Percentiles rank a stretch among this genome's conserved stretches.
Evolutionary conservation across 2,797 vertebrate genomes (phyloP).

Genomic region (Threskiornis aethiopicus): DNA sequence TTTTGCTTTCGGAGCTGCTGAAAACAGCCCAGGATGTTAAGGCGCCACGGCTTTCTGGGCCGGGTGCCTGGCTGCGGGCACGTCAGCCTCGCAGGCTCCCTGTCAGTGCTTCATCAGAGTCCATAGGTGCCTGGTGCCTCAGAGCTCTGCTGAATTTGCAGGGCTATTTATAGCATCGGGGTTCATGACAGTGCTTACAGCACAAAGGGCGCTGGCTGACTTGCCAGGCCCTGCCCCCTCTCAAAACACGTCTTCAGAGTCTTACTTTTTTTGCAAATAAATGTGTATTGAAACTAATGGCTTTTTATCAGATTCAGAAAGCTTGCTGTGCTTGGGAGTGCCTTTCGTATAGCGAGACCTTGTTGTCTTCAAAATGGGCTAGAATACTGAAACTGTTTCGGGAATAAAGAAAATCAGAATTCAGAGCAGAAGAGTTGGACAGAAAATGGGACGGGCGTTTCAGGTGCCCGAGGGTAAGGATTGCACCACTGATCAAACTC

Average conservation of each 20-base stretch:
- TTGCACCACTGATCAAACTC: background rate
- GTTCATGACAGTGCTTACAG: background rate
- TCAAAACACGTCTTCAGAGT: background rate
- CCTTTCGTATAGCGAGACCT: background rate
- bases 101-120: rapidly evolving
- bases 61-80: background rate
- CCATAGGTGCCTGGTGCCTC: background rate
- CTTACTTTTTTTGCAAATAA: background rate
- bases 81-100: rapidly evolving
- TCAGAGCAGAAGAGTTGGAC: background rate
- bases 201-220: background rate
- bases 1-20: background rate
- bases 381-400: background rate
- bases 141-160: background rate
- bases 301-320: background rate
- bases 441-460: rapidly evolving
- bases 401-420: background rate
- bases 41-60: background rate
- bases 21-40: background rate
- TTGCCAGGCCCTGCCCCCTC: background rate
- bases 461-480: background rate
- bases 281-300: background rate
- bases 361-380: background rate
- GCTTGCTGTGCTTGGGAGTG: background rate
- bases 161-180: rapidly evolving